Percentiles rank a stretch among this genome's conserved stretches.
These are phyloP conservation scores for Notospermus geniculatus DNA, from an alignment of 1,140 invertebrate genomes.

Conservation along the genomic window DNA sequence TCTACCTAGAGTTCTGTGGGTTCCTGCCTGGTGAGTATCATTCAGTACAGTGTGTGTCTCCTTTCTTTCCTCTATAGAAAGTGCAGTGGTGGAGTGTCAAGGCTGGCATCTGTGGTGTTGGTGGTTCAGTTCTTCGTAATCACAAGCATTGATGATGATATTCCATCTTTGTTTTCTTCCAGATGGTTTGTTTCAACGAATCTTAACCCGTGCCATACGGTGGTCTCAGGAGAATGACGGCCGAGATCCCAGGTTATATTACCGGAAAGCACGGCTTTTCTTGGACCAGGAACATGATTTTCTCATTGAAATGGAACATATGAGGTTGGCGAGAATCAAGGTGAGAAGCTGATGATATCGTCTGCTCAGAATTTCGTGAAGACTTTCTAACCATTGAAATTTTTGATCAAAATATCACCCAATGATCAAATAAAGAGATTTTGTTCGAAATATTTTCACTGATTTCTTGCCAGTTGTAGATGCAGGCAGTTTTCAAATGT, in stretches of 20 bases:
- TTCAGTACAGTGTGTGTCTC: background rate
- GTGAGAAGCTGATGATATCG: conserved; percentile 27
- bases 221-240: conserved; percentile 48
- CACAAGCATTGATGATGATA: too few species aligned
- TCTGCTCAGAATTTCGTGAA: too few species aligned
- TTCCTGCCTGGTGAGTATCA: conserved; percentile 45
- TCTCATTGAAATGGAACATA: conserved; percentile 42
- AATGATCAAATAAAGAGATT: too few species aligned
- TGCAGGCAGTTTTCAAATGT: too few species aligned
- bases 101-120: too few species aligned
- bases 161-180: too few species aligned
- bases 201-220: conserved; percentile 37
- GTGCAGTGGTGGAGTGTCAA: conserved; percentile 1
- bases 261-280: conserved; percentile 39
- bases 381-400: too few species aligned
- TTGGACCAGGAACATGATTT: conserved; percentile 52
- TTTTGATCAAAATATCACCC: too few species aligned
- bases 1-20: conserved; percentile 49
- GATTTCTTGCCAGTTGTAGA: too few species aligned
- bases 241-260: conserved; percentile 37
- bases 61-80: too few species aligned
- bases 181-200: conserved; percentile 50
- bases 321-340: conserved; percentile 43
- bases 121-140: too few species aligned
- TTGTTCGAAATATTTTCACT: too few species aligned